phyloP scores from a whole-genome alignment of 2,797 vertebrate genomes.

The Salarias fasciatus region DNA sequence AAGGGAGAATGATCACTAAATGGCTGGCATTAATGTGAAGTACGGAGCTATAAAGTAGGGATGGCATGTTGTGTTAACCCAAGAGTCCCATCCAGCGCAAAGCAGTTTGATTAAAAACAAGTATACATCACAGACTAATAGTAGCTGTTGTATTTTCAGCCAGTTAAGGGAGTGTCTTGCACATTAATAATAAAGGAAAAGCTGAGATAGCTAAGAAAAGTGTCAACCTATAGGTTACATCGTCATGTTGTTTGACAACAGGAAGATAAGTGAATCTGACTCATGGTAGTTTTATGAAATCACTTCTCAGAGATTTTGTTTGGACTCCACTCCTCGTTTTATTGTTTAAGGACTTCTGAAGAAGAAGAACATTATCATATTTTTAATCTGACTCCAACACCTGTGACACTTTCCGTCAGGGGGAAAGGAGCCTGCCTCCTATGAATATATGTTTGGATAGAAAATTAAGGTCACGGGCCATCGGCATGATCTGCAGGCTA shows the following conservation, averaged over 20 bases:
- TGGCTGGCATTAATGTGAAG: not conserved
- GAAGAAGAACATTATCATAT: constrained; percentile 78
- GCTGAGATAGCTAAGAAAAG: not conserved
- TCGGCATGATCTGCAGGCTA: constrained; percentile 83
- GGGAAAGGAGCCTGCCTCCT: constrained; percentile 69
- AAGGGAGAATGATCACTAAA: not conserved
- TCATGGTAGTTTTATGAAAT: constrained; percentile 16
- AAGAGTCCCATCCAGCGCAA: not conserved
- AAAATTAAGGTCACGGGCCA: constrained; percentile 91
- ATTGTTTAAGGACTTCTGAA: constrained; percentile 50
- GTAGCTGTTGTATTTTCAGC: not conserved
- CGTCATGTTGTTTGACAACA: constrained; percentile 7
- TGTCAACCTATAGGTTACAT: not conserved
- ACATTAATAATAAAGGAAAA: constrained; percentile 4
- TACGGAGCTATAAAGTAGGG: not conserved
- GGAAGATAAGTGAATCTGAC: not conserved
- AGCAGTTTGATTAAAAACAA: constrained; percentile 4
- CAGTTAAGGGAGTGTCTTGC: not conserved
- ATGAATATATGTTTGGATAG: constrained; percentile 91
- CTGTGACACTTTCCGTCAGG: constrained; percentile 83
- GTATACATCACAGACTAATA: not conserved
- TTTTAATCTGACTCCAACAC: constrained; percentile 79
- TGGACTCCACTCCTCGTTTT: constrained; percentile 33
- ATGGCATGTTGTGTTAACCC: constrained; percentile 3
- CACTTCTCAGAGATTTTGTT: constrained; percentile 21